Evolutionary conservation across 2,888 invertebrate genomes (phyloP).

Genomic region (Agriopis aurantiaria): DNA sequence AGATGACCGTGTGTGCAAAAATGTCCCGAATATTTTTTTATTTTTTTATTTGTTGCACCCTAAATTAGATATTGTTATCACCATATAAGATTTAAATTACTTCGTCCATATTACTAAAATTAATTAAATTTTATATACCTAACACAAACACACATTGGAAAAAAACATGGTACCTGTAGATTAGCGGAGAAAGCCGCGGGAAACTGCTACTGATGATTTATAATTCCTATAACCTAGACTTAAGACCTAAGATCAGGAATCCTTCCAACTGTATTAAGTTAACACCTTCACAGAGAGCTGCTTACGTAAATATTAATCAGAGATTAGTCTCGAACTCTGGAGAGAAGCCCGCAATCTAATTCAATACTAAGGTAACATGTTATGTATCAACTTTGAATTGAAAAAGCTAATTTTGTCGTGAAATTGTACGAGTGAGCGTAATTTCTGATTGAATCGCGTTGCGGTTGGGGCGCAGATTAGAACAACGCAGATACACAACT

Average conservation of each 20-base stretch:
- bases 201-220: too few species aligned
- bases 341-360: constrained; percentile 29
- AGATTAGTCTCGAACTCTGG: constrained; percentile 18
- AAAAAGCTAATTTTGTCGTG: constrained; percentile 35
- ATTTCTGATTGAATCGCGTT: constrained; percentile 30
- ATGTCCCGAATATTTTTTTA: too few species aligned
- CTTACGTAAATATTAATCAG: constrained; percentile 33
- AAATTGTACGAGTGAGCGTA: constrained; percentile 30
- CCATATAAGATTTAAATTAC: too few species aligned
- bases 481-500: constrained; percentile 4
- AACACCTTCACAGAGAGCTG: constrained; percentile 7
- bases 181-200: too few species aligned
- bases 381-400: constrained; percentile 31
- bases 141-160: too few species aligned
- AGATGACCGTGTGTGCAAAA: too few species aligned
- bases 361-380: constrained; percentile 24
- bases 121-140: too few species aligned
- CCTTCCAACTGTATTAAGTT: neutral
- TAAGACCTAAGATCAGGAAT: neutral
- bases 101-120: too few species aligned
- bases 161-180: too few species aligned
- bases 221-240: neutral
- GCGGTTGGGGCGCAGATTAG: constrained; percentile 10
- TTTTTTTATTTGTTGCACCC: too few species aligned
- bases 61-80: too few species aligned